Evolutionary conservation across 2,888 invertebrate species (phyloP), one percentile per base, ranked within the genome.

Genomic region (Leptinotarsa peninsularis): DNA sequence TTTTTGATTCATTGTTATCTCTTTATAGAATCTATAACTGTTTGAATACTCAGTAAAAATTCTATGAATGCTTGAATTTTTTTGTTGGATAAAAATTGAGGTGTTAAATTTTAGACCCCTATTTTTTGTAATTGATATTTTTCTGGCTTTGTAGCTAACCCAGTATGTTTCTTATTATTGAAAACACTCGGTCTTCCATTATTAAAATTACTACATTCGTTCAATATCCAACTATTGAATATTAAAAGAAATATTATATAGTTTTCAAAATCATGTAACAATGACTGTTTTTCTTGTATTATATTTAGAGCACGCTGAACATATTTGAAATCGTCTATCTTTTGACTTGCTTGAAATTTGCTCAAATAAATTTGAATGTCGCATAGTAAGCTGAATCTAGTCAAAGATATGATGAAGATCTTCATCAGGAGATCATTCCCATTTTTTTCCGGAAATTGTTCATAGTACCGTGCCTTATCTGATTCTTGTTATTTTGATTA

Each of bases 381-480:
- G 56, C 68, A 21, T 66, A 50, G 66, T 69, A 76, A 73, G 60
- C 77, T 78, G 76, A 77, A 74, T 79, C 79, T 79, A 79, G 79
- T 79, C 79, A 77, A 77, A 74, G 72, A 71, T 76, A 73, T 70
- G 66, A 33, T 49, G 67, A 56, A 10, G 63, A 17, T 63, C 33
- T 63, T 63, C 33, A 15, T 63, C 13, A 2, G 4, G 43, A n/a
- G 33, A 33, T 33, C 43, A 21, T 60, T 54, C 13, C 18, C 54
- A n/a, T 63, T 70, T 73, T 72, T 74, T 76, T 70, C 76, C 76
- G 80, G 77, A 78, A 82, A 83, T 82, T 80, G 82, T 83, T 83
- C 81, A 81, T 80, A 81, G 73, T 43, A 52, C 79, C 77, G 82
- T 83, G 83, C 82, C 80, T 81, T 83, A 66, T 72, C 67, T 50